phyloP scores from a whole-genome alignment of 2,113 vertebrate species.

The Tamias sibiricus region DNA sequence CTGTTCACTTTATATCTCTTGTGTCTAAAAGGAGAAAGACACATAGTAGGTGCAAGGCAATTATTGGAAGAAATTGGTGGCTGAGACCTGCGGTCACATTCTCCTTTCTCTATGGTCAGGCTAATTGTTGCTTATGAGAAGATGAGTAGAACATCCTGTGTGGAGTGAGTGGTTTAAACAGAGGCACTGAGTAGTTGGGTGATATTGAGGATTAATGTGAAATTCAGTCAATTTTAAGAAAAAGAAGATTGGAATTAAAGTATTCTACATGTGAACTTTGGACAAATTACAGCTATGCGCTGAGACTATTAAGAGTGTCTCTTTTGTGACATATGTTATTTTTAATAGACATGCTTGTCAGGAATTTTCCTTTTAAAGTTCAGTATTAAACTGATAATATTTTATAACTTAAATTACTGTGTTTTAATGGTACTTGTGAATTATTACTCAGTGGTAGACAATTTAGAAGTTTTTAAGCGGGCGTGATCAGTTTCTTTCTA shows the following conservation, averaged over 20 bases:
- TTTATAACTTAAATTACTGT: constrained; percentile 79
- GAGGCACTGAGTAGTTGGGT: background rate
- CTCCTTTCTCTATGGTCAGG: background rate
- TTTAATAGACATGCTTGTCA: constrained; percentile 80
- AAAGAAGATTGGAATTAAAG: background rate
- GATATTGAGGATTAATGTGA: background rate
- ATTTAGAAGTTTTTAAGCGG: constrained; percentile 80
- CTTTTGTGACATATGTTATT: constrained; percentile 59
- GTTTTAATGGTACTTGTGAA: constrained; percentile 71
- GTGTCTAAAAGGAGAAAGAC: background rate
- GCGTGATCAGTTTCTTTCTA: constrained; percentile 76
- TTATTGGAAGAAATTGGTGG: background rate
- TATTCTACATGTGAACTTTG: constrained; percentile 5
- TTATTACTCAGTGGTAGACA: constrained; percentile 75
- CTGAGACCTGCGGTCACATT: background rate
- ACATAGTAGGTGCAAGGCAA: background rate
- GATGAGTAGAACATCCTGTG: background rate
- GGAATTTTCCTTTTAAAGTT: constrained; percentile 75
- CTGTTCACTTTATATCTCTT: background rate
- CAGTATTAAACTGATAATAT: constrained; percentile 72
- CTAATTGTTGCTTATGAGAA: background rate
- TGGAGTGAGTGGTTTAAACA: background rate
- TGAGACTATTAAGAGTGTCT: background rate
- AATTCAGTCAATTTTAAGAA: background rate
- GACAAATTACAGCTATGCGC: background rate